phyloP scores from a whole-genome alignment of 2,797 vertebrate species.

The Lophura swinhoii region DNA sequence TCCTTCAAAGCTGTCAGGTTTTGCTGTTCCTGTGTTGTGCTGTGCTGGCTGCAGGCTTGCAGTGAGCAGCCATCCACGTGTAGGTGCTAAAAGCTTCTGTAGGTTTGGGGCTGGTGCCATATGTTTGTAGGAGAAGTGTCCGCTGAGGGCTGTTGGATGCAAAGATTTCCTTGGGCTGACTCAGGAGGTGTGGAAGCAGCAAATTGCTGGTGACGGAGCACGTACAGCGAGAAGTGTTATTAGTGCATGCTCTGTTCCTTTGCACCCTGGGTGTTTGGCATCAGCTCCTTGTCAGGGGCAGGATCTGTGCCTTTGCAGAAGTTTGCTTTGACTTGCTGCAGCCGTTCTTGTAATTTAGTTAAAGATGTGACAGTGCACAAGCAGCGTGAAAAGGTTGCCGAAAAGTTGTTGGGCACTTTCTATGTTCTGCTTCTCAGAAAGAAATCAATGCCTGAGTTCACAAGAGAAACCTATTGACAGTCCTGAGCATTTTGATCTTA shows the following conservation, averaged over 20 bases:
- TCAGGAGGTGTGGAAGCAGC: not conserved
- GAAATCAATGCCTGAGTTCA: slow-evolving; percentile 47
- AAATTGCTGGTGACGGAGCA: not conserved
- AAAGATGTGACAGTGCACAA: not conserved
- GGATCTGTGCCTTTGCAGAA: not conserved
- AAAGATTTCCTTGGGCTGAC: not conserved
- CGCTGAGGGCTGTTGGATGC: not conserved
- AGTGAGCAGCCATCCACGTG: not conserved
- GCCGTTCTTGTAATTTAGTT: not conserved
- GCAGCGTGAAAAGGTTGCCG: slow-evolving; percentile 44
- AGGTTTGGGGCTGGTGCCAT: not conserved
- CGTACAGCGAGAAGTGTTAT: not conserved
- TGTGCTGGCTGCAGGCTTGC: not conserved
- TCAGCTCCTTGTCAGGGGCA: fast-evolving
- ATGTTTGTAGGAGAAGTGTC: not conserved
- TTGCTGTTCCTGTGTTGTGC: not conserved
- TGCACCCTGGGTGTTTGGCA: not conserved
- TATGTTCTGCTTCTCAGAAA: not conserved
- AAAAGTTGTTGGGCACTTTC: slow-evolving; percentile 33
- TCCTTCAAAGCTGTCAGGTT: not conserved
- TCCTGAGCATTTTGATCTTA: slow-evolving; percentile 53
- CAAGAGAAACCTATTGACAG: slow-evolving; percentile 32
- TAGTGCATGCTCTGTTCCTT: not conserved
- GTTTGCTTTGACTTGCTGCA: not conserved
- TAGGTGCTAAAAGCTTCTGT: not conserved